Evolutionary conservation across 2,888 invertebrate genomes (phyloP).

Genomic region (Pimpla rufipes): DNA sequence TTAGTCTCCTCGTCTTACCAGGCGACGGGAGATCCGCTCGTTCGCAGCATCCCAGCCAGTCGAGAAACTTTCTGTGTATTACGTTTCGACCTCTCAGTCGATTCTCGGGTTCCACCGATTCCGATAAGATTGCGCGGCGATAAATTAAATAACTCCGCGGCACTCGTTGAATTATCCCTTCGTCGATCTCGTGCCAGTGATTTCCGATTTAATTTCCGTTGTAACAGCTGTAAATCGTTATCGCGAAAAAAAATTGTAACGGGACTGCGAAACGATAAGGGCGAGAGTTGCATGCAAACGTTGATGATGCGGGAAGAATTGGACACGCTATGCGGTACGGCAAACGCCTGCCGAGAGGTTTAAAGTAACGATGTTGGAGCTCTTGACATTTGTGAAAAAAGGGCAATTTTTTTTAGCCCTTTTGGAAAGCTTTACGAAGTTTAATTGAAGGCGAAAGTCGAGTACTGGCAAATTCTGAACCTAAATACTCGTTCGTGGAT

Average conservation of each 20-base stretch:
- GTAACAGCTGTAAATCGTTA: background rate
- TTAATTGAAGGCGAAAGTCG: too few species aligned
- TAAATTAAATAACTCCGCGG: constrained; percentile 11
- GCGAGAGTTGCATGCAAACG: background rate
- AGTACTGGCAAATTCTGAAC: too few species aligned
- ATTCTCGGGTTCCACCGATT: constrained; percentile 6
- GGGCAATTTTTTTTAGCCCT: too few species aligned
- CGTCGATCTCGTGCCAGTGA: constrained; percentile 5
- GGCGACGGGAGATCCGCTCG: background rate
- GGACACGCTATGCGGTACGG: background rate
- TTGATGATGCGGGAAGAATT: constrained; percentile 31
- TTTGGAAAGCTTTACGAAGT: too few species aligned
- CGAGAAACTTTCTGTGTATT: constrained; percentile 10
- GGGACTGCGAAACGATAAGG: background rate
- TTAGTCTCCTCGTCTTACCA: background rate
- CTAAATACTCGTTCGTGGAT: too few species aligned
- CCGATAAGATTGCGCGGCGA: constrained; percentile 2
- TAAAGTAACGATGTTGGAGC: background rate
- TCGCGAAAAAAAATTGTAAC: background rate
- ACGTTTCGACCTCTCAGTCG: background rate
- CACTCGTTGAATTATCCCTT: background rate
- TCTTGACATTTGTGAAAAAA: too few species aligned
- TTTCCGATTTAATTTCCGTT: background rate
- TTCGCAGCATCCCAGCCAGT: background rate
- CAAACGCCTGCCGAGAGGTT: background rate